Base-by-base conservation (phyloP, 1,140 invertebrate species). In the Drosophila rhopaloa region DNA sequence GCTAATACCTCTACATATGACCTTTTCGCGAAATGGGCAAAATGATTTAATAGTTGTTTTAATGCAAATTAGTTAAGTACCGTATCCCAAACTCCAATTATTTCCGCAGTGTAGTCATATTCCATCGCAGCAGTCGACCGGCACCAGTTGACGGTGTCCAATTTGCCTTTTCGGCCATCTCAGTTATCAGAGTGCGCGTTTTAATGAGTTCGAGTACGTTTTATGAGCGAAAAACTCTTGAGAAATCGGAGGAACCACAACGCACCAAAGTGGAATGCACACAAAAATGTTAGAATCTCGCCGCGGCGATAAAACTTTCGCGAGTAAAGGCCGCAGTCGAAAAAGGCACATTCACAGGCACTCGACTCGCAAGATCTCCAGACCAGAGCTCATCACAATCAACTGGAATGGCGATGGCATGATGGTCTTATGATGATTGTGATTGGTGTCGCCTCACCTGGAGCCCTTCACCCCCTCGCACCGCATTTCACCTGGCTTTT, bases 281-380 rank as follows among this genome's bases (percentile, higher is more conserved):
- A 89, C 83, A 88, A 88, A 88, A 88, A 88, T 88, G 84, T 88
- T 88, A 88, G 83, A 88, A 88, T 88, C 83, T 86, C 81, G 83
- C 83, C 83, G 83, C 83, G 67, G 66, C 68, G 83, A 86, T 86
- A 86, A 71, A 86, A 86, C 83, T 86, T 86, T 86, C 83, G 83
- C 84, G 44, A 63, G 48, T 37, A 67, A 77, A n/a, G 51, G 5
- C n/a, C n/a, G 4, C 47, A 48, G 24, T 29, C 24, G 27, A 51
- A 51, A 43, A 43, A 56, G 40, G 27, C 66, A 29, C 16, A 16
- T 16, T 16, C 16, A 16, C 24, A 44, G 50, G 32, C 32, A 71
- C 55, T 63, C 50, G 44, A 60, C 29, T 51, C 41, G 13, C 47
- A 59, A 82, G 56, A 79, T 57, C 60, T 66, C 24, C 29, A 56